These are phyloP conservation scores for Varecia variegata DNA, from an alignment of 2,797 vertebrate genomes.

Conservation along the genomic window DNA sequence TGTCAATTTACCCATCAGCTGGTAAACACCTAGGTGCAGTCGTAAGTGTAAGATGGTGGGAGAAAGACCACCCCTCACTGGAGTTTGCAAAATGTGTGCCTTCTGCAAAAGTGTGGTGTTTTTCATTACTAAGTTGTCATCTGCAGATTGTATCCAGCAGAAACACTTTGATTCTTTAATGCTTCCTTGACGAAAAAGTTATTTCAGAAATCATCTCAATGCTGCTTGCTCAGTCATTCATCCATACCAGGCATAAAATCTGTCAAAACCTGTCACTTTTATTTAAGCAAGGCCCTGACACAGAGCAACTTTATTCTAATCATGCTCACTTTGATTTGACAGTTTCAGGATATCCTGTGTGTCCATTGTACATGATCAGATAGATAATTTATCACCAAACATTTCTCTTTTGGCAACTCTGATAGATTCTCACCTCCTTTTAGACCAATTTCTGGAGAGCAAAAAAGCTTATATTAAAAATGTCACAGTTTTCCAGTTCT, in stretches of 20 bases:
- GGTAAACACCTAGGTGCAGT: neutral
- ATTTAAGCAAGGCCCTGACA: conserved; percentile 45
- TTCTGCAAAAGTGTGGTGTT: neutral
- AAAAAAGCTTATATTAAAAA: conserved; percentile 44
- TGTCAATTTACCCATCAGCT: neutral
- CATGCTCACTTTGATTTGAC: conserved; percentile 18
- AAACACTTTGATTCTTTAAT: conserved; percentile 20
- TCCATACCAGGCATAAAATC: neutral
- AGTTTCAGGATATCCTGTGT: conserved; percentile 13
- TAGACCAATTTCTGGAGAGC: conserved; percentile 32
- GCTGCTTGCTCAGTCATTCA: conserved; percentile 26
- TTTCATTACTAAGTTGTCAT: conserved; percentile 1
- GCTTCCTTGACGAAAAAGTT: neutral
- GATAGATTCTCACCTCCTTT: conserved; percentile 6
- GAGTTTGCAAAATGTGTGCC: neutral
- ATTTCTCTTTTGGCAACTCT: conserved; percentile 16
- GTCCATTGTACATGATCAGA: conserved; percentile 10
- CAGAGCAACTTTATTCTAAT: conserved; percentile 55
- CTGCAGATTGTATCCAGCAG: neutral
- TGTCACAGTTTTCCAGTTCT: conserved; percentile 42
- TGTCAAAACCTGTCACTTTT: conserved; percentile 55
- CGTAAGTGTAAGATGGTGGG: neutral
- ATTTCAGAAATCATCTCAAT: conserved; percentile 32
- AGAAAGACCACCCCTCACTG: neutral
- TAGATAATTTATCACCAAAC: conserved; percentile 21